phyloP scores from a whole-genome alignment of 2,888 invertebrate species.

The Gymnocheta viridis region DNA sequence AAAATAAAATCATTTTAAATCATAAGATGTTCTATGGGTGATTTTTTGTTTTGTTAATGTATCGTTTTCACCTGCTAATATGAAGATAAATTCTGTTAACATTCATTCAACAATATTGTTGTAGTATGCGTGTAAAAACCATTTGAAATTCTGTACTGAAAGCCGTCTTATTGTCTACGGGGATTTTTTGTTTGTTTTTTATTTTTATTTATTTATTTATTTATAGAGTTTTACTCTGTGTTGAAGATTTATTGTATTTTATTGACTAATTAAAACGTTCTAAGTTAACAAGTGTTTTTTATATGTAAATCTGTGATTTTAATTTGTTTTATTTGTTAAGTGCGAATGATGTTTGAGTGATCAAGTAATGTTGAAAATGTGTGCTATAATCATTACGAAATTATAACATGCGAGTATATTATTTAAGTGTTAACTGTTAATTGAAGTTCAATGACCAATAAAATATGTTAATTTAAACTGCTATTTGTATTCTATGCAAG shows the following conservation, averaged over 20 bases:
- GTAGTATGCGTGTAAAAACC: not conserved
- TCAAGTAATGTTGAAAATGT: not conserved
- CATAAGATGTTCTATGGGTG: slow-evolving; percentile 27
- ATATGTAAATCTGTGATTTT: not conserved
- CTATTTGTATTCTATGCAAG: too few species aligned
- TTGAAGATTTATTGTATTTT: slow-evolving; percentile 46
- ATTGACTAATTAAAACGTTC: slow-evolving; percentile 48
- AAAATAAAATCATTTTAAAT: slow-evolving; percentile 19
- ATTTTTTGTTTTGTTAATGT: not conserved
- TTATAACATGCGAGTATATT: not conserved
- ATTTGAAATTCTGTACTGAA: slow-evolving; percentile 43
- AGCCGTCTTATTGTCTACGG: slow-evolving; percentile 62
- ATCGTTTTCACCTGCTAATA: slow-evolving; percentile 19
- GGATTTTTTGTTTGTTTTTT: slow-evolving; percentile 51
- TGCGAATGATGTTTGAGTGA: slow-evolving; percentile 6
- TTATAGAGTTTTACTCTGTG: not conserved
- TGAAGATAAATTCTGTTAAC: not conserved
- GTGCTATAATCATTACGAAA: not conserved
- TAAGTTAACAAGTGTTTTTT: slow-evolving; percentile 13
- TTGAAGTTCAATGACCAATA: not conserved
- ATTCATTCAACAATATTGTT: not conserved
- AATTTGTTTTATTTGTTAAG: slow-evolving; percentile 3
- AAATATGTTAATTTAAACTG: too few species aligned
- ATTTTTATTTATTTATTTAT: not conserved
- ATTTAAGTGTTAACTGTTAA: not conserved